phyloP scores from a whole-genome alignment of 2,113 vertebrate genomes.

The Porphyrio hochstetteri region DNA sequence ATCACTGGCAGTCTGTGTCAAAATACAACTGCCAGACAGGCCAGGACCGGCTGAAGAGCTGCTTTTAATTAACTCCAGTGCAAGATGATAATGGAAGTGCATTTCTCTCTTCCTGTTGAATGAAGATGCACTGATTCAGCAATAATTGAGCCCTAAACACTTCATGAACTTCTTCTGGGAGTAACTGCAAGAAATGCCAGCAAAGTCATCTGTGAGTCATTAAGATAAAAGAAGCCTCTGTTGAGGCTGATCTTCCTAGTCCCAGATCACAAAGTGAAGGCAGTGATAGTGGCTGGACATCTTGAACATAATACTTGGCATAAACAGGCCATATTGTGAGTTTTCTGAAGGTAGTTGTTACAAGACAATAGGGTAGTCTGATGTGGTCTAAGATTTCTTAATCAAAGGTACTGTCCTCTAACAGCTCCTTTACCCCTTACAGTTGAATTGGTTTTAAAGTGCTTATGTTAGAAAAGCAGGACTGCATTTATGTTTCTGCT shows the following conservation, averaged over 20 bases:
- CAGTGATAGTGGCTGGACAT: neutral
- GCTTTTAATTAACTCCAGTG: conserved; percentile 73
- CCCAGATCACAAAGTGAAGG: neutral
- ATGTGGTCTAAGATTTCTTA: conserved; percentile 25
- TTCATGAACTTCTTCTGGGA: conserved; percentile 55
- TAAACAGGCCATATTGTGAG: neutral
- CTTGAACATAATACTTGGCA: neutral
- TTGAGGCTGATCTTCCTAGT: neutral
- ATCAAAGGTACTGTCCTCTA: conserved; percentile 8
- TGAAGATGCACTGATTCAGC: conserved; percentile 74
- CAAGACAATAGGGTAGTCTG: neutral
- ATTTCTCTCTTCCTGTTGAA: conserved; percentile 63
- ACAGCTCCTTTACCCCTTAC: neutral
- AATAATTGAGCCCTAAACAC: conserved; percentile 59
- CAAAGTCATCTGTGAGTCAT: conserved; percentile 68
- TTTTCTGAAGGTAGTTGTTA: conserved; percentile 8
- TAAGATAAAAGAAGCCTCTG: conserved; percentile 6
- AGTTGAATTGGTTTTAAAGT: conserved; percentile 18
- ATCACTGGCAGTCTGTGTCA: neutral
- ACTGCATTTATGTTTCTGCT: conserved; percentile 31
- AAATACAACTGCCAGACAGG: neutral
- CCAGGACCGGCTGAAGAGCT: conserved; percentile 38
- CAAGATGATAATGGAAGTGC: conserved; percentile 13
- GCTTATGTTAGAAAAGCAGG: conserved; percentile 11
- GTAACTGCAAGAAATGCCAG: conserved; percentile 19